Evolutionary conservation across 2,797 vertebrate species (phyloP).

Genomic region (Emys orbicularis): DNA sequence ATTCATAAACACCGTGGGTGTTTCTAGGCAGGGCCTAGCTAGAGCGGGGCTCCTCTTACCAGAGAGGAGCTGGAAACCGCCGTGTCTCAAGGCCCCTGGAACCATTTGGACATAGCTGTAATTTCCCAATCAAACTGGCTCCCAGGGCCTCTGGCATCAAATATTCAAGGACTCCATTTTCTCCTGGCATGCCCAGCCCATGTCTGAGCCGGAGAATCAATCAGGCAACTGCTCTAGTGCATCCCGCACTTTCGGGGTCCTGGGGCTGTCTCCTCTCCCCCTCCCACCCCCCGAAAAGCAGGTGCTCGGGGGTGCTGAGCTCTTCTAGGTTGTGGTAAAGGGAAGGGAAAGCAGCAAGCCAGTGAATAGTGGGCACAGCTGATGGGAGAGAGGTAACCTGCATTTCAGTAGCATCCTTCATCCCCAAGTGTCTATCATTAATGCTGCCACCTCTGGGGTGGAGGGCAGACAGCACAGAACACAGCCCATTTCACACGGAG

Average conservation of each 20-base stretch:
- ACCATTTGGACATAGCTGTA: constrained; percentile 71
- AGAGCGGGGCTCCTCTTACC: constrained; percentile 27
- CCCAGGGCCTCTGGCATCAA: constrained; percentile 72
- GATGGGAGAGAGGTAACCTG: neutral
- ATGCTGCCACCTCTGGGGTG: neutral
- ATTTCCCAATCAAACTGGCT: constrained; percentile 75
- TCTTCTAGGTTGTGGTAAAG: neutral
- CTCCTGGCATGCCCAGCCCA: constrained; percentile 72
- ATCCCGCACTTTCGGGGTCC: constrained; percentile 53
- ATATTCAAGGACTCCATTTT: constrained; percentile 78
- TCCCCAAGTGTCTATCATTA: neutral
- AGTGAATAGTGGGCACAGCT: neutral
- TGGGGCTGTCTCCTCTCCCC: constrained; percentile 54
- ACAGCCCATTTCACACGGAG: too few species aligned
- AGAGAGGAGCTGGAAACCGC: constrained; percentile 60
- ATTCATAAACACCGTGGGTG: constrained; percentile 39
- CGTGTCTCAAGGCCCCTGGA: constrained; percentile 62
- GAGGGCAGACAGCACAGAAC: neutral
- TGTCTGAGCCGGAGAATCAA: constrained; percentile 69
- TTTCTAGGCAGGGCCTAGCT: constrained; percentile 34
- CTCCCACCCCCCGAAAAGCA: neutral
- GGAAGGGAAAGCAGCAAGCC: neutral
- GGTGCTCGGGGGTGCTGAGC: neutral
- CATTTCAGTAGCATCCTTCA: neutral
- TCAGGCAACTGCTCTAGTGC: constrained; percentile 69